These are phyloP conservation scores for Zoanthus sociatus DNA, from an alignment of 92 coral and sea anemone genomes.

Conservation along the genomic window DNA sequence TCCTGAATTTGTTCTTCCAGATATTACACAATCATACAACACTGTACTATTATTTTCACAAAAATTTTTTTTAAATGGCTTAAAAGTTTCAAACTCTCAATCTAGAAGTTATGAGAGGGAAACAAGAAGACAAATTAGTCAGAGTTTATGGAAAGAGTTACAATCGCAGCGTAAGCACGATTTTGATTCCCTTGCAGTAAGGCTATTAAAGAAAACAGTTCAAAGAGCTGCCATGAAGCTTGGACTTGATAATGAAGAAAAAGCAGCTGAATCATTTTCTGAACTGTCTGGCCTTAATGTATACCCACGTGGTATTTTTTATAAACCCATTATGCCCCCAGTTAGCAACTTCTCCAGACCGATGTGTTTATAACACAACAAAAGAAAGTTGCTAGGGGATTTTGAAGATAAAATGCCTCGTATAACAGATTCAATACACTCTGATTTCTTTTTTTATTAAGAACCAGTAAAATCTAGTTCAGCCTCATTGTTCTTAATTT, in stretches of 20 bases:
- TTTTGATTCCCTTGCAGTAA: slow-evolving; percentile 15
- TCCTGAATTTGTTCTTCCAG: no score
- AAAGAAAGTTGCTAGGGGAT: slow-evolving; percentile 36
- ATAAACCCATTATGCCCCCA: slow-evolving; percentile 44
- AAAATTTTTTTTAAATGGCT: no score
- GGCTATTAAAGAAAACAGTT: slow-evolving; percentile 36
- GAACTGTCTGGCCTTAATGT: background rate
- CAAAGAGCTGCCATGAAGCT: slow-evolving; percentile 54
- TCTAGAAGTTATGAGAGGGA: slow-evolving; percentile 23
- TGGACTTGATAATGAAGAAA: slow-evolving; percentile 30
- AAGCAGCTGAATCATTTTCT: slow-evolving; percentile 1
- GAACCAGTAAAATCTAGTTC: no score
- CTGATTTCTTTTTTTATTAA: no score
- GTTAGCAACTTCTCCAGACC: slow-evolving; percentile 34
- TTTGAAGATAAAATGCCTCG: slow-evolving; percentile 36
- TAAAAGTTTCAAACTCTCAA: no score
- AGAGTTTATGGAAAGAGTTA: background rate
- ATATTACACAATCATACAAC: no score
- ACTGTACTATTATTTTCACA: no score
- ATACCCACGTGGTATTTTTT: background rate
- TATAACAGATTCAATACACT: background rate
- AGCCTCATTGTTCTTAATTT: no score
- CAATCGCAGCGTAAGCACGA: slow-evolving; percentile 14
- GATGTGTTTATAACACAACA: slow-evolving; percentile 30
- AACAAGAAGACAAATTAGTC: slow-evolving; percentile 22